phyloP scores from a whole-genome alignment of 2,797 vertebrate genomes.

The Alosa sapidissima region DNA sequence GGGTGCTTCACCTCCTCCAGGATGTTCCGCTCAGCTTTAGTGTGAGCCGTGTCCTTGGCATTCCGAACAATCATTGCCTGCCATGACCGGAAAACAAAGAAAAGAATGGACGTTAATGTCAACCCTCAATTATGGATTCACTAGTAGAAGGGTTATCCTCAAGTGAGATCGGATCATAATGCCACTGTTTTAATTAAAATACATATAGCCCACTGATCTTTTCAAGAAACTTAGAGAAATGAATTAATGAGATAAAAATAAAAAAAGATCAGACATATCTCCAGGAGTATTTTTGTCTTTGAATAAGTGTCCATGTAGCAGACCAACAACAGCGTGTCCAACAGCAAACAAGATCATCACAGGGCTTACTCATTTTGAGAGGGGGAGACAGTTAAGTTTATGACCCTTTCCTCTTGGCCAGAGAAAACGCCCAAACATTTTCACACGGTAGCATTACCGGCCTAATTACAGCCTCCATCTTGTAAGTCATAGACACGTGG shows the following conservation, averaged over 20 bases:
- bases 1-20: constrained; percentile 90
- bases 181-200: no score
- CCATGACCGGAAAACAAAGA: not conserved
- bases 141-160: no score
- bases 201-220: not conserved
- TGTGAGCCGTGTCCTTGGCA: constrained; percentile 90
- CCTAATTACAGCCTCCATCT: constrained; percentile 4
- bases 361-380: not conserved
- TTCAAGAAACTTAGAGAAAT: no score
- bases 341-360: not conserved
- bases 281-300: no score
- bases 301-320: not conserved
- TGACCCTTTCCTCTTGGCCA: not conserved
- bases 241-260: no score
- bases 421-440: not conserved
- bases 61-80: constrained; percentile 91
- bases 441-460: not conserved
- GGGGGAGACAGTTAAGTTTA: not conserved
- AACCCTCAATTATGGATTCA: not conserved
- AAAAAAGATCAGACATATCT: no score
- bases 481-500: not conserved
- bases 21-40: constrained; percentile 87
- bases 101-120: not conserved
- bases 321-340: not conserved
- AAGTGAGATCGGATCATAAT: not conserved